Conservation (phyloP, 2,113 vertebrate genomes). For the Tylochromis polylepis region DNA sequence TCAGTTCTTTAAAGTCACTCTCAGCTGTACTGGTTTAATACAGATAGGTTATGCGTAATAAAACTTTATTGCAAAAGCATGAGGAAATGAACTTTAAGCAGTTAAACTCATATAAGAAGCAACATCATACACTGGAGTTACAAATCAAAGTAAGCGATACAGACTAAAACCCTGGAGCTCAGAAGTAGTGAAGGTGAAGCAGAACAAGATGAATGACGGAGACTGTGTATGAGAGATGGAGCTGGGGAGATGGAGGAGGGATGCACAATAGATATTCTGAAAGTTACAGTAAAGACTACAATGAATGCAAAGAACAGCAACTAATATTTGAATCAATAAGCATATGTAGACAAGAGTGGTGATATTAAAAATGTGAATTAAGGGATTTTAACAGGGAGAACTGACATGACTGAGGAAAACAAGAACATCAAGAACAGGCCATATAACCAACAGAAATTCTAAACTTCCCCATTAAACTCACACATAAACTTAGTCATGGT, state of each 20-base stretch:
- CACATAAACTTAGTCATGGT: neutral
- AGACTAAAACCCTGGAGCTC: neutral
- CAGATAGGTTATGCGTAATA: neutral
- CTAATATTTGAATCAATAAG: fast-evolving
- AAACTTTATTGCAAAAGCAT: neutral
- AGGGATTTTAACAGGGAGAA: neutral
- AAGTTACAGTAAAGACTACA: neutral
- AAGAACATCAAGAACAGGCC: neutral
- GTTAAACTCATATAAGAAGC: neutral
- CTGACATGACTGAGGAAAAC: neutral
- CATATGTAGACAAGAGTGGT: neutral
- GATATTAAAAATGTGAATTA: neutral
- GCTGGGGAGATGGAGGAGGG: fast-evolving
- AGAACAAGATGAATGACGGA: neutral
- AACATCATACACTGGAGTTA: neutral
- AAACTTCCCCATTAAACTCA: neutral
- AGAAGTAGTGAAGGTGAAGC: too few relatives aligned
- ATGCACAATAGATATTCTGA: neutral
- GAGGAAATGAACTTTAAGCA: neutral
- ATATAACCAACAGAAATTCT: neutral
- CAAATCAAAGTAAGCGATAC: neutral
- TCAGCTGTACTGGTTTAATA: neutral
- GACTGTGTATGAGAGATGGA: neutral
- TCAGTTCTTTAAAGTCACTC: neutral
- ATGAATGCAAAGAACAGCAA: neutral